These are phyloP conservation scores for Rhingia campestris DNA, from an alignment of 2,888 invertebrate genomes.

Conservation along the genomic window DNA sequence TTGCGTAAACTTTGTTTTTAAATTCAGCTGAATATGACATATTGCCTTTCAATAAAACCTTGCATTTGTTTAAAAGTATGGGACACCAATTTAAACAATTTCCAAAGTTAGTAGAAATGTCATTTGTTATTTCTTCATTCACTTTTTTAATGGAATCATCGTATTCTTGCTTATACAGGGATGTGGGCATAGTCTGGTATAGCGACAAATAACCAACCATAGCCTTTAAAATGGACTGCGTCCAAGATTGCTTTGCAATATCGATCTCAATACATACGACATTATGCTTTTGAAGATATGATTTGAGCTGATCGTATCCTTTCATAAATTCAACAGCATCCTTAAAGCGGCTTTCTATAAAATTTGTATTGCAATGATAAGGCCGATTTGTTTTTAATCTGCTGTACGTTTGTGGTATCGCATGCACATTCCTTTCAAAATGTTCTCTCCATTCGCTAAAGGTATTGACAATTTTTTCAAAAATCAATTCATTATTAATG, in stretches of 20 bases:
- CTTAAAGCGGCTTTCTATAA: constrained; percentile 76
- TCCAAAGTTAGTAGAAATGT: constrained; percentile 79
- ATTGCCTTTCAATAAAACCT: constrained; percentile 86
- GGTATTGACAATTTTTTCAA: background rate
- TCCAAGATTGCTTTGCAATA: constrained; percentile 37
- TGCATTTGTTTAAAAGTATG: constrained; percentile 84
- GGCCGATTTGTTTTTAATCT: background rate
- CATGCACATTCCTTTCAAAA: background rate
- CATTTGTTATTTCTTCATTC: background rate
- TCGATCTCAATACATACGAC: constrained; percentile 64
- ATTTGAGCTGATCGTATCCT: constrained; percentile 71
- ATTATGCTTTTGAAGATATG: constrained; percentile 76
- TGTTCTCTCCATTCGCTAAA: constrained; percentile 18
- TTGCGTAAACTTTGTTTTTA: constrained; percentile 84
- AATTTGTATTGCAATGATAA: constrained; percentile 66
- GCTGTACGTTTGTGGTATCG: background rate
- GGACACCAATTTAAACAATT: constrained; percentile 86
- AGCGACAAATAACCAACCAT: constrained; percentile 26
- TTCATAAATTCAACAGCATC: constrained; percentile 58
- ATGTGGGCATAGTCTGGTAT: background rate
- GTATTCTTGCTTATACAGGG: background rate
- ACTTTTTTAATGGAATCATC: background rate
- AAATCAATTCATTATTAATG: constrained; percentile 28
- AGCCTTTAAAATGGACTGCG: constrained; percentile 12
- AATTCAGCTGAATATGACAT: constrained; percentile 83